A percentile compares a stretch with the other conserved stretches of the same genome.
These are phyloP conservation scores for Microcebus murinus DNA, from an alignment of 2,113 vertebrate genomes.

Conservation along the genomic window DNA sequence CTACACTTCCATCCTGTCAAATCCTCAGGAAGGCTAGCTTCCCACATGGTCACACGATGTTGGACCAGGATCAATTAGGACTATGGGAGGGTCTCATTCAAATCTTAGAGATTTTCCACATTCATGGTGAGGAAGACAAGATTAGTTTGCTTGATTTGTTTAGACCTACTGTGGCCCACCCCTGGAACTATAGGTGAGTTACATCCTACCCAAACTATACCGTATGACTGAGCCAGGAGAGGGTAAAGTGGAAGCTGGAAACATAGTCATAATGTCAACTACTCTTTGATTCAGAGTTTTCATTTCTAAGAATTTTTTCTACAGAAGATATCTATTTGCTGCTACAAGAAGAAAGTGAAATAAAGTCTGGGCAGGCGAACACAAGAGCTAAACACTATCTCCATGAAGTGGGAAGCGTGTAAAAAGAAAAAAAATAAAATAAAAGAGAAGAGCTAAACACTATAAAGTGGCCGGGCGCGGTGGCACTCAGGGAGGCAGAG, in stretches of 20 bases:
- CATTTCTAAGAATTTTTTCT: slow-evolving; percentile 36
- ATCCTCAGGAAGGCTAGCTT: not conserved
- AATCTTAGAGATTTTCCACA: not conserved
- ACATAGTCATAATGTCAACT: not conserved
- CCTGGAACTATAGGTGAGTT: not conserved
- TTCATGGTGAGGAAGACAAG: not conserved
- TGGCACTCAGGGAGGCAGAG: too few species aligned
- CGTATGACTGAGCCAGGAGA: not conserved
- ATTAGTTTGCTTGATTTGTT: not conserved
- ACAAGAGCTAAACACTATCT: not conserved
- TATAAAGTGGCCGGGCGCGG: not conserved
- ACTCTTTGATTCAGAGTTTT: not conserved
- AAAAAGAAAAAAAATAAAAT: too few species aligned
- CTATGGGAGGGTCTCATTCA: not conserved
- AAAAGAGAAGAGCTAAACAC: not conserved
- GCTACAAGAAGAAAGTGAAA: not conserved
- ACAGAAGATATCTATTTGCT: not conserved
- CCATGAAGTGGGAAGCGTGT: too few species aligned
- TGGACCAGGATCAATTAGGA: not conserved
- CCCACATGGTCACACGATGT: not conserved
- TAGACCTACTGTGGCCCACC: not conserved
- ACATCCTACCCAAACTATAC: not conserved
- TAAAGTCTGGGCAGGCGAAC: not conserved
- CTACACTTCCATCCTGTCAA: not conserved
- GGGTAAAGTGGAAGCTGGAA: not conserved